A percentile compares a stretch with the other conserved stretches of the same genome.
These are phyloP conservation scores for Halcyon badia DNA, from an alignment of 2,797 vertebrate species.

Conservation along the genomic window DNA sequence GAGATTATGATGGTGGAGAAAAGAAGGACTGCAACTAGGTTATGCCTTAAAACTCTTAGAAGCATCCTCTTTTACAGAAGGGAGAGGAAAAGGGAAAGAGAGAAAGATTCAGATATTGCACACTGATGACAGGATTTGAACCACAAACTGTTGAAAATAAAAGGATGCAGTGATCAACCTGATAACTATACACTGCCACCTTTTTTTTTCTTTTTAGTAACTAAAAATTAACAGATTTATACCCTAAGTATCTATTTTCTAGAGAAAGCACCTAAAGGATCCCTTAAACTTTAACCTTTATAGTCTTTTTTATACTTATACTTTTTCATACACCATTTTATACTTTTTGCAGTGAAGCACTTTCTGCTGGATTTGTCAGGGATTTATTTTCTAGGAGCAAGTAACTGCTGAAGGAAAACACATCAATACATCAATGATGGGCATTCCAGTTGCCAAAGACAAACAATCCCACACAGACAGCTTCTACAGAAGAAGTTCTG, in stretches of 20 bases:
- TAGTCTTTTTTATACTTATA: background rate
- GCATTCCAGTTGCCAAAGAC: background rate
- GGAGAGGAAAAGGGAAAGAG: background rate
- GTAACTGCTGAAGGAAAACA: background rate
- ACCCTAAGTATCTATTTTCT: background rate
- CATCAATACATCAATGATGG: no score
- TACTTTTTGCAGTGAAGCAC: background rate
- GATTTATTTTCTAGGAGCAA: background rate
- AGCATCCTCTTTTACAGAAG: background rate
- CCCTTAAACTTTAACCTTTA: background rate
- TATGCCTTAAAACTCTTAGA: background rate
- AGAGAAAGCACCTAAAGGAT: background rate
- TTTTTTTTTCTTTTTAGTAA: background rate
- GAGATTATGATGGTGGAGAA: background rate
- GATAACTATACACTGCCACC: rapidly evolving
- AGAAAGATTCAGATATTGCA: background rate
- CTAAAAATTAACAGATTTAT: background rate
- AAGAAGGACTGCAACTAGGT: background rate
- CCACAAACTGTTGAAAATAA: background rate
- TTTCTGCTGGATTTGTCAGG: background rate
- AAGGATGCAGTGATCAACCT: background rate
- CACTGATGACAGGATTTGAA: background rate
- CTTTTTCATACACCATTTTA: background rate
- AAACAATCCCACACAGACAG: background rate
- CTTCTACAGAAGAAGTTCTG: background rate